Base-by-base conservation (phyloP, 2,888 invertebrate genomes). In the Tribolium freemani region DNA sequence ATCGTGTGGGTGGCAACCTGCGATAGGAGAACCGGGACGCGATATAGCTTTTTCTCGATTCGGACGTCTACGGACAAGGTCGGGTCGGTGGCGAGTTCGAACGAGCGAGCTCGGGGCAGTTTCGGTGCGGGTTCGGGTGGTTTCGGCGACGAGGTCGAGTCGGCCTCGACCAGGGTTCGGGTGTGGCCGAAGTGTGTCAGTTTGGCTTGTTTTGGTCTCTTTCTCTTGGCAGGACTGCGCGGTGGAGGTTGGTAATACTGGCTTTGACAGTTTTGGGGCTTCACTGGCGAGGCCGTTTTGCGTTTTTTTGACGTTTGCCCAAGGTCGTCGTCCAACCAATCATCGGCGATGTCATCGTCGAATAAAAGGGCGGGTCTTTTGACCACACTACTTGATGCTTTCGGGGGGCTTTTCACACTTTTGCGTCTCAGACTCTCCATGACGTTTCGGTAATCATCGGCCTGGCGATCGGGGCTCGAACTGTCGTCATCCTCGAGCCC, bases 281-380 rank as follows among this genome's bases (percentile, higher is more conserved):
- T 72, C 9, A 61, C 56, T 45, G 57, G 53, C 46, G 64, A 64
- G 21, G 31, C 30, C 9, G 54, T 48, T 51, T 72, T 63, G 6
- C 61, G 64, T 31, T 57, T 57, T 21, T 44, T 67, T 21, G 5
- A 30, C 4, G 1, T 67, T 11, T 67, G 56, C 1, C 89, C 89
- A 5, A 95, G 72, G 86, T 97, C 97, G 78, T 96, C 93, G 13
- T 95, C 93, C 11, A 97, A 86, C 97, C 97, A 97, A 85, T 94
- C 91, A 77, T 94, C 93, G 20, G 90, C 91, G 0, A 93, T 87
- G 79, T 94, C 92, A 77, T 95, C 93, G 10, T 91, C 90, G 89
- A 88, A 87, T 30, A 97, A 83, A 20, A 96, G 88, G 0, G 94
- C 94, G 16, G 91, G 81, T 80, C 81, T 75, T 74, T 84, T 85